Base-by-base conservation (phyloP, 2,797 vertebrate genomes). In the Notolepis coatsorum region DNA sequence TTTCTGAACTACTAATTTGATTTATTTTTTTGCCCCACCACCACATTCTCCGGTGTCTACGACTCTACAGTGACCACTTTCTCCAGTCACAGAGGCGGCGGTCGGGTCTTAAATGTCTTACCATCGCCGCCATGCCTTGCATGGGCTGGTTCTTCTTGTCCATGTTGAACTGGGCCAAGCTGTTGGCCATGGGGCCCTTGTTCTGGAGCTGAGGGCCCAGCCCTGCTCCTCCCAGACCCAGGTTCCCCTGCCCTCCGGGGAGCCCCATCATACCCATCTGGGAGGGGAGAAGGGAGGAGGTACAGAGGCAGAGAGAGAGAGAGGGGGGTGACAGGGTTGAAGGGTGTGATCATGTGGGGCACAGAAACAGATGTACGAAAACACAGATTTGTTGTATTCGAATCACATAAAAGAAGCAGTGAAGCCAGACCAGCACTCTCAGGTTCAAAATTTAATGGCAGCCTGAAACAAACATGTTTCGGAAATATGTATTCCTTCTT, bases 211-310 rank as follows among this genome's bases (percentile, higher is more conserved):
- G 96, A 68, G 96, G 94, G 68, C 95, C 95, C 83, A 99, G 93
- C 82, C 95, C 95, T 81, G 93, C 60, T 35, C 93, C 89, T 86
- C 94, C 94, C 52, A 98, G 90, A 79, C 93, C 93, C 87, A 96
- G 96, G 77, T 92, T 94, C 1, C 95, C 91, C 81, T 94, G 94
- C 80, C 96, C 95, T 73, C 90, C 88, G 46, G 93, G 95, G 88
- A 85, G 95, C n/a, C 88, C 88, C 93, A 98, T 96, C 94, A 98
- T 96, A 58, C 94, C 96, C 93, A 98, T 96, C 98, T 99, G 88
- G 51, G 33, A 60, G 85, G 49, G 28, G 27, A 30, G 12, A 21
- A 39, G 20, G 18, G 23, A 2, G 5, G 33, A 21, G 9, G 20
- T 23, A 6, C 17, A 48, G 35, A 37, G 12, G 13, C 5, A n/a